phyloP scores from a whole-genome alignment of 2,797 vertebrate species.

The Perodicticus potto region DNA sequence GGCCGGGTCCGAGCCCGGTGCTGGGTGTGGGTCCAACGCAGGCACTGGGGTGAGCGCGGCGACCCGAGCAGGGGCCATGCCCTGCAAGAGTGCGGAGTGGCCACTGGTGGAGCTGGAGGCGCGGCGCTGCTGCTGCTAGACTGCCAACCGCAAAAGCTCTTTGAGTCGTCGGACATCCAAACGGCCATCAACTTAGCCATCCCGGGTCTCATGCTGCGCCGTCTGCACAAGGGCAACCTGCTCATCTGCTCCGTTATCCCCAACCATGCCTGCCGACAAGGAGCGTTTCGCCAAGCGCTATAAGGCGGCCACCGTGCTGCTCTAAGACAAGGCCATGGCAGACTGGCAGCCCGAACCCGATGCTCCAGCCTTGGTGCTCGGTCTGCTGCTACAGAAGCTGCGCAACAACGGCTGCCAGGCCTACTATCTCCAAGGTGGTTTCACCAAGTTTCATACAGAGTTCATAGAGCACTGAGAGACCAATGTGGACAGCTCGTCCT shows the following conservation, averaged over 20 bases:
- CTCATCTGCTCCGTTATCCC: slow-evolving; percentile 98
- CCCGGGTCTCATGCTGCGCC: slow-evolving; percentile 97
- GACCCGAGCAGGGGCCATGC: slow-evolving; percentile 93
- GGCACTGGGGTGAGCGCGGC: slow-evolving; percentile 70
- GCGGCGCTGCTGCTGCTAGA: slow-evolving; percentile 94
- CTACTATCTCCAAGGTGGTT: too few species aligned
- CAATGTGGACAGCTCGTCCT: too few species aligned
- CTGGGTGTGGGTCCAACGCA: slow-evolving; percentile 55
- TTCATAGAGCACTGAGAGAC: too few species aligned
- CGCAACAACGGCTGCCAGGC: too few species aligned
- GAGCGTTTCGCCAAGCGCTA: slow-evolving; percentile 96
- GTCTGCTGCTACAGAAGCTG: too few species aligned
- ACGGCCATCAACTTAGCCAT: slow-evolving; percentile 98
- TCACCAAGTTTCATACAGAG: too few species aligned
- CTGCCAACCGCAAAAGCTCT: slow-evolving; percentile 97
- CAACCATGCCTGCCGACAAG: slow-evolving; percentile 95
- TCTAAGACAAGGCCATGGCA: slow-evolving; percentile 96
- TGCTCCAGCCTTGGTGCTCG: too few species aligned
- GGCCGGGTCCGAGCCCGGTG: slow-evolving; percentile 75
- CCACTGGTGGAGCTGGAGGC: slow-evolving; percentile 96
- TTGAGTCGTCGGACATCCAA: slow-evolving; percentile 97
- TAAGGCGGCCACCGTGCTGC: slow-evolving; percentile 95
- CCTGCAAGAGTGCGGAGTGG: slow-evolving; percentile 97
- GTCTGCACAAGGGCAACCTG: slow-evolving; percentile 97
- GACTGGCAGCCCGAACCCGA: slow-evolving; percentile 91